These are phyloP conservation scores for Dynastes tityus DNA, from an alignment of 2,888 invertebrate genomes.

Conservation along the genomic window DNA sequence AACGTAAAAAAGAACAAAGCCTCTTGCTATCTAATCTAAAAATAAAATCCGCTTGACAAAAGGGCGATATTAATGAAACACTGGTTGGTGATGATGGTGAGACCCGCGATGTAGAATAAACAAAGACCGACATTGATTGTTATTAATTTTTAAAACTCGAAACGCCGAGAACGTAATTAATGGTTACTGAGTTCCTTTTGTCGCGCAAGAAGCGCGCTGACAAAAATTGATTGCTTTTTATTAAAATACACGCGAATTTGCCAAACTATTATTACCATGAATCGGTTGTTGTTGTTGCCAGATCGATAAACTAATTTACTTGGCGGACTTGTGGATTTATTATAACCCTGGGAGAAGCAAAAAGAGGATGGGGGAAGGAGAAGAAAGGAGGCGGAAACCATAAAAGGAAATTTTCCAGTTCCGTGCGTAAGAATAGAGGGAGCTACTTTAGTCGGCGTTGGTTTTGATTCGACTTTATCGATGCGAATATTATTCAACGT, in stretches of 20 bases:
- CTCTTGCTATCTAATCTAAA: conserved; percentile 3
- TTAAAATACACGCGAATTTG: conserved; percentile 47
- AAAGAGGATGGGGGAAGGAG: no score
- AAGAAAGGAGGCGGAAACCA: conserved; percentile 51
- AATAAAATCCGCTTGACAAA: conserved; percentile 29
- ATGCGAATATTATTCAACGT: conserved; percentile 20
- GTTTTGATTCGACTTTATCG: conserved; percentile 48
- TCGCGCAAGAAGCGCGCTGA: conserved; percentile 12
- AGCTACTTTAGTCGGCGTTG: conserved; percentile 50
- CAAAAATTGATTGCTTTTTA: conserved; percentile 45
- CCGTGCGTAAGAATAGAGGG: conserved; percentile 55
- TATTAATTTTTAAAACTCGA: conserved; percentile 34
- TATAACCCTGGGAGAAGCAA: conserved; percentile 39
- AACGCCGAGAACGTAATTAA: conserved; percentile 39
- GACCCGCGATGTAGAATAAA: conserved; percentile 18
- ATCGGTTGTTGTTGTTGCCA: conserved; percentile 13
- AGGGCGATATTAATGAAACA: conserved; percentile 29
- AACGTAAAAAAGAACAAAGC: conserved; percentile 6
- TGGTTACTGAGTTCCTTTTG: conserved; percentile 32
- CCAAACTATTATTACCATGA: conserved; percentile 22
- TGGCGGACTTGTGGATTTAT: conserved; percentile 55
- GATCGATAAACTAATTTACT: conserved; percentile 57
- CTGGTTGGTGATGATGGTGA: no score
- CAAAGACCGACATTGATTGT: conserved; percentile 39
- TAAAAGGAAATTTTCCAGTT: conserved; percentile 57